Evolutionary conservation across 2,797 vertebrate genomes (phyloP).

Genomic region (Microcaecilia unicolor): DNA sequence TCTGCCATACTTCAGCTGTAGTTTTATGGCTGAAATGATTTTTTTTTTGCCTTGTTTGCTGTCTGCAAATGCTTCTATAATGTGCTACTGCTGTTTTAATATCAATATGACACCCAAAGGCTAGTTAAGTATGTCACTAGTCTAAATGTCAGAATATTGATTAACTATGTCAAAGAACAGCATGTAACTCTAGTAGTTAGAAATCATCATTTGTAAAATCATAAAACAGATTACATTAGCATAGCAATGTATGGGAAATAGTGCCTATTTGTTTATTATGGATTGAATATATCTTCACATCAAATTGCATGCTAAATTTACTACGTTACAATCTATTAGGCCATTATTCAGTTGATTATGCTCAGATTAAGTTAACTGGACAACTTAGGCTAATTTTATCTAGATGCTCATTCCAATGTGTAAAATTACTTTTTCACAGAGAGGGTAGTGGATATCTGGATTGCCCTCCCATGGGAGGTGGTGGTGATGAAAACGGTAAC

Average conservation of each 20-base stretch:
- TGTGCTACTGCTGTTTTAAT: slow-evolving; percentile 29
- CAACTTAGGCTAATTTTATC: too few relatives aligned
- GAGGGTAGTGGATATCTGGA: too few relatives aligned
- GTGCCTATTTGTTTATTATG: slow-evolving; percentile 31
- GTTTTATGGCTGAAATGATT: background rate
- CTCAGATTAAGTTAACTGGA: too few relatives aligned
- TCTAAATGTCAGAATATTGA: slow-evolving; percentile 21
- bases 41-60: background rate
- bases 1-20: background rate
- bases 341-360: too few relatives aligned
- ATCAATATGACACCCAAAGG: slow-evolving; percentile 22
- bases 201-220: slow-evolving; percentile 27
- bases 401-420: too few relatives aligned
- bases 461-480: too few relatives aligned
- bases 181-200: slow-evolving; percentile 28
- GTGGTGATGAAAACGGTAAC: too few relatives aligned
- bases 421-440: too few relatives aligned
- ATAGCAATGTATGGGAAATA: slow-evolving; percentile 24
- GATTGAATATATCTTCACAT: slow-evolving; percentile 18
- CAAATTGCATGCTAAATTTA: slow-evolving; percentile 26
- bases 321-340: slow-evolving; percentile 16
- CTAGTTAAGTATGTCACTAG: slow-evolving; percentile 11
- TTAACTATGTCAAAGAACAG: slow-evolving; percentile 21
- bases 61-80: background rate
- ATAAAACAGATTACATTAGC: slow-evolving; percentile 13